phyloP scores from a whole-genome alignment of 2,113 vertebrate species.

The Tiliqua scincoides region DNA sequence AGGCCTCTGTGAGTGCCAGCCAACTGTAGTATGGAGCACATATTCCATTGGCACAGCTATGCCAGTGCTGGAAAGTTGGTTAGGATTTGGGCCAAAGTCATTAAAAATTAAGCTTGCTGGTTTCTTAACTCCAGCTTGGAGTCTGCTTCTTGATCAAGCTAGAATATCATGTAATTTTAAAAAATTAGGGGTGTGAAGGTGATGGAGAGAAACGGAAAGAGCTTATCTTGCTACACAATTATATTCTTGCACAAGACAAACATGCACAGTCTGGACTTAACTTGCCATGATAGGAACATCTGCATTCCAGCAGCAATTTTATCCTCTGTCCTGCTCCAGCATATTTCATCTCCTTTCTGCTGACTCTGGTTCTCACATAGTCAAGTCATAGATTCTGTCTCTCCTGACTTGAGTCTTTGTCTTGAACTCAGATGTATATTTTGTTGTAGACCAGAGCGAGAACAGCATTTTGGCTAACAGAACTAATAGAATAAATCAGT shows the following conservation, averaged over 20 bases:
- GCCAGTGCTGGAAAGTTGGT: too few relatives aligned
- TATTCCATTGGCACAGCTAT: too few relatives aligned
- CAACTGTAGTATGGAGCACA: too few relatives aligned
- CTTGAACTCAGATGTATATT: neutral
- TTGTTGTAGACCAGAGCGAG: neutral
- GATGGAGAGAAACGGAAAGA: too few relatives aligned
- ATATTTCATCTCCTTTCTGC: neutral
- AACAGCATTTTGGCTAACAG: neutral
- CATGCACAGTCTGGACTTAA: neutral
- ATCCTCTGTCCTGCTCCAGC: neutral
- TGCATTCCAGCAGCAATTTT: neutral
- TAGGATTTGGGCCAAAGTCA: too few relatives aligned
- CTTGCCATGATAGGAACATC: neutral
- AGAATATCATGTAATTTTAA: neutral
- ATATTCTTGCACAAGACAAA: neutral
- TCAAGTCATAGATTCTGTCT: too few relatives aligned
- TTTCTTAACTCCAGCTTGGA: too few relatives aligned
- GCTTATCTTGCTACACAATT: neutral
- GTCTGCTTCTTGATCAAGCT: neutral
- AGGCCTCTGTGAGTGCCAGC: too few relatives aligned
- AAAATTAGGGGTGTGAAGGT: too few relatives aligned
- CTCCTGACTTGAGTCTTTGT: neutral
- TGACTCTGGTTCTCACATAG: neutral
- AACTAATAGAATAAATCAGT: neutral
- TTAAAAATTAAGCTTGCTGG: too few relatives aligned